phyloP scores from a whole-genome alignment of 2,113 vertebrate genomes.

The Neopipo cinnamomea region DNA sequence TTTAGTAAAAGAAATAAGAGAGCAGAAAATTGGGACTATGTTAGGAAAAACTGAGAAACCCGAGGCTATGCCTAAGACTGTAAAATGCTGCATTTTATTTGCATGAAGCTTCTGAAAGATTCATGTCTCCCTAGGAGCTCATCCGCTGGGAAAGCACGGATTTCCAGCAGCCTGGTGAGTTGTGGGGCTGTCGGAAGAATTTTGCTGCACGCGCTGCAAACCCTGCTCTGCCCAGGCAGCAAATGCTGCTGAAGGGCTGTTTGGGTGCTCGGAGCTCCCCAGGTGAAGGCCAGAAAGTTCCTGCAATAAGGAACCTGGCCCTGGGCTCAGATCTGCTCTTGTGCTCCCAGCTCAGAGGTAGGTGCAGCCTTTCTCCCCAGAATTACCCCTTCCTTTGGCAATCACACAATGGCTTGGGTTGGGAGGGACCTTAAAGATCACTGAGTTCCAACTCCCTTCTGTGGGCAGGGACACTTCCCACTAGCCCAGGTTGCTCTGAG shows the following conservation, averaged over 20 bases:
- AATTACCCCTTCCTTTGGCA: not conserved
- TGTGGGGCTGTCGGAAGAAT: not conserved
- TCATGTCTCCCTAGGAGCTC: slow-evolving; percentile 1
- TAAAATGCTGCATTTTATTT: slow-evolving; percentile 39
- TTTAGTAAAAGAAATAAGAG: slow-evolving; percentile 2
- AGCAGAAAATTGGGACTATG: slow-evolving; percentile 50
- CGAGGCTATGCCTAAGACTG: not conserved
- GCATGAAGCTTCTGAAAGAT: slow-evolving; percentile 25
- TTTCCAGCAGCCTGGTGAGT: not conserved
- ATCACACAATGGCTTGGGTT: fast-evolving
- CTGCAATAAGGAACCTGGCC: fast-evolving
- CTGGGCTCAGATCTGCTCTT: not conserved
- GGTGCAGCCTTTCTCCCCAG: not conserved
- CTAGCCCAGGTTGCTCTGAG: not conserved
- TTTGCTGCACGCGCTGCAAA: not conserved
- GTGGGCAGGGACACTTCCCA: not conserved
- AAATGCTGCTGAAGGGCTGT: not conserved
- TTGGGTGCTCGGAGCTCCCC: not conserved
- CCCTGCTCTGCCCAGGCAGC: not conserved
- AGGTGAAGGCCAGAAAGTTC: not conserved
- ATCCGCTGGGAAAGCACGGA: not conserved
- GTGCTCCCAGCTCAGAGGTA: not conserved
- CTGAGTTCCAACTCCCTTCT: not conserved
- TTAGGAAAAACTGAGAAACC: slow-evolving; percentile 47
- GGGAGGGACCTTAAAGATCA: not conserved